Conservation (phyloP, 2,113 vertebrate species). For the Passer domesticus region DNA sequence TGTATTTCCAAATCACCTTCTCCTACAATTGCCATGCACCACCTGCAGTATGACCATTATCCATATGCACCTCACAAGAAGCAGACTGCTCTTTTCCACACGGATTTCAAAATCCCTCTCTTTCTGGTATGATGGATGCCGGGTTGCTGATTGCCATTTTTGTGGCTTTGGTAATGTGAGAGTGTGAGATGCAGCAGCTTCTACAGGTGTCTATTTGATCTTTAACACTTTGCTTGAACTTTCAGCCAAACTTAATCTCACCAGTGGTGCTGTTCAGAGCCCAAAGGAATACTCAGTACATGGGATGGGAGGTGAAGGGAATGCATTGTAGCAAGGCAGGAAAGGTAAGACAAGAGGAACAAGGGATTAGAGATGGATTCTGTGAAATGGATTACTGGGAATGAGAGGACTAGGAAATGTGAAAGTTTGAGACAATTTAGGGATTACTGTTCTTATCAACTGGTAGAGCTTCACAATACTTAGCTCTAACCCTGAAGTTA, state of each 20-base stretch:
- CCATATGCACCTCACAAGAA: not conserved
- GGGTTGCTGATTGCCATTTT: not conserved
- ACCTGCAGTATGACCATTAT: not conserved
- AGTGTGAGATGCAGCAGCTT: not conserved
- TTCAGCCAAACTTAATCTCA: not conserved
- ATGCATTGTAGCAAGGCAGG: no score
- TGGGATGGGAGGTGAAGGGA: not conserved
- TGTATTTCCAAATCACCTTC: not conserved
- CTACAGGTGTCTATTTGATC: not conserved
- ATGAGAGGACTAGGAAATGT: not conserved
- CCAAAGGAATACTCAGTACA: not conserved
- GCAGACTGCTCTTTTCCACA: not conserved
- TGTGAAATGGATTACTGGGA: not conserved
- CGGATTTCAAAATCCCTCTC: not conserved
- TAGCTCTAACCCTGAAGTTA: not conserved
- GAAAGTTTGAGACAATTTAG: not conserved
- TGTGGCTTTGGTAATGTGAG: not conserved
- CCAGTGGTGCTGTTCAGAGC: not conserved
- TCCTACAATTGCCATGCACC: not conserved
- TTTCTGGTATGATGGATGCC: fast-evolving
- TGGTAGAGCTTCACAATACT: not conserved
- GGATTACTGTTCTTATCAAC: not conserved
- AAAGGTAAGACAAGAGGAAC: not conserved
- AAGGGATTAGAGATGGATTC: not conserved
- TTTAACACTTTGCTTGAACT: not conserved